A percentile compares a stretch with the other conserved stretches of the same genome.
Conservation (phyloP, 2,888 invertebrate species). For the Camptogramma bilineatum region DNA sequence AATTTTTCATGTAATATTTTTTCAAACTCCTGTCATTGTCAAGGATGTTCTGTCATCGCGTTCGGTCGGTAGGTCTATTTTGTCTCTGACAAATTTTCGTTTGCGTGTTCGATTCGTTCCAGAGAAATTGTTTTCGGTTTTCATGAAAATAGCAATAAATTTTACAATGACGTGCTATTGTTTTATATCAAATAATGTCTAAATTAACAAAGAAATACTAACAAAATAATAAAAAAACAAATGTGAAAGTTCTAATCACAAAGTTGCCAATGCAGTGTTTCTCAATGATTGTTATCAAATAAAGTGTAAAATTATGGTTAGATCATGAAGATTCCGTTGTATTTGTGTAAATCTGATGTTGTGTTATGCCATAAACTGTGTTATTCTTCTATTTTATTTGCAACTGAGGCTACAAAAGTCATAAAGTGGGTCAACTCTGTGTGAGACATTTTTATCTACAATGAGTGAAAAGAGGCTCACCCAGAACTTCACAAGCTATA, state of each 20-base stretch:
- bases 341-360: conserved; percentile 51
- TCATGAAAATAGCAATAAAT: neutral
- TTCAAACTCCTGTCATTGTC: neutral
- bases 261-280: conserved; percentile 34
- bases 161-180: neutral
- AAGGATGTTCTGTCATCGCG: neutral
- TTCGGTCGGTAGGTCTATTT: neutral
- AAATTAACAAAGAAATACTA: neutral
- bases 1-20: no score
- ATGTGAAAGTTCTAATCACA: conserved; percentile 12
- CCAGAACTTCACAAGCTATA: conserved; percentile 85
- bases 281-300: conserved; percentile 75
- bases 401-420: conserved; percentile 48
- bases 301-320: conserved; percentile 57
- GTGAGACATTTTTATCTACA: conserved; percentile 65
- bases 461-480: conserved; percentile 84
- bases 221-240: neutral
- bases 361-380: neutral
- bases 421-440: conserved; percentile 69
- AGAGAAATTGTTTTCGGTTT: neutral
- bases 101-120: conserved; percentile 16
- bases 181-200: conserved; percentile 12
- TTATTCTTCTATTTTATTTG: conserved; percentile 43
- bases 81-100: conserved; percentile 2
- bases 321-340: conserved; percentile 71